These are phyloP conservation scores for Papilio demoleus DNA, from an alignment of 2,888 invertebrate genomes.

Conservation along the genomic window DNA sequence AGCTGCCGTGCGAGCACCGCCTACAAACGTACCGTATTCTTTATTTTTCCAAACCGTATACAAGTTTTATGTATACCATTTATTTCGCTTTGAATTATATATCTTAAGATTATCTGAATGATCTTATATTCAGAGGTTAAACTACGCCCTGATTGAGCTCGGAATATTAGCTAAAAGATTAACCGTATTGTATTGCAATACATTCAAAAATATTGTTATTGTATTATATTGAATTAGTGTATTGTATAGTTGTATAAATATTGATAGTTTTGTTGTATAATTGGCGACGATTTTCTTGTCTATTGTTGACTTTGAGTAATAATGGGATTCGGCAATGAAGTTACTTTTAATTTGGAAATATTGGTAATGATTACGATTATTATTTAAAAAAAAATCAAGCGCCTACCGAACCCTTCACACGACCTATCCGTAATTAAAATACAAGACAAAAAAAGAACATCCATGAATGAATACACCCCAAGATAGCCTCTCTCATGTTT, in stretches of 20 bases:
- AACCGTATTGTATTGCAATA: not conserved
- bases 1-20: conserved; percentile 68
- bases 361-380: conserved; percentile 40
- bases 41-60: conserved; percentile 49
- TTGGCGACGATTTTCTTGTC: not conserved
- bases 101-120: conserved; percentile 38
- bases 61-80: conserved; percentile 48
- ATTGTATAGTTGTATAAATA: not conserved
- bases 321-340: not conserved
- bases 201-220: not conserved
- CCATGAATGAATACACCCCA: conserved; percentile 75
- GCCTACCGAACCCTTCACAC: conserved; percentile 65
- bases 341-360: not conserved
- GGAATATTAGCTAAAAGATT: not conserved
- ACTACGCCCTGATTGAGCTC: not conserved
- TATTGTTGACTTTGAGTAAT: not conserved
- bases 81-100: conserved; percentile 44
- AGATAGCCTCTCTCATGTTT: conserved; percentile 75
- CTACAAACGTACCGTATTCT: conserved; percentile 60
- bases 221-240: not conserved
- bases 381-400: conserved; percentile 20
- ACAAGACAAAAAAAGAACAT: conserved; percentile 59
- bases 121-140: conserved; percentile 18
- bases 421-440: conserved; percentile 76
- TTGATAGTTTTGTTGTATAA: not conserved